Evolutionary conservation across 1,140 invertebrate species (phyloP), one percentile per base, ranked within the genome.

Genomic region (Drosophila lini): DNA sequence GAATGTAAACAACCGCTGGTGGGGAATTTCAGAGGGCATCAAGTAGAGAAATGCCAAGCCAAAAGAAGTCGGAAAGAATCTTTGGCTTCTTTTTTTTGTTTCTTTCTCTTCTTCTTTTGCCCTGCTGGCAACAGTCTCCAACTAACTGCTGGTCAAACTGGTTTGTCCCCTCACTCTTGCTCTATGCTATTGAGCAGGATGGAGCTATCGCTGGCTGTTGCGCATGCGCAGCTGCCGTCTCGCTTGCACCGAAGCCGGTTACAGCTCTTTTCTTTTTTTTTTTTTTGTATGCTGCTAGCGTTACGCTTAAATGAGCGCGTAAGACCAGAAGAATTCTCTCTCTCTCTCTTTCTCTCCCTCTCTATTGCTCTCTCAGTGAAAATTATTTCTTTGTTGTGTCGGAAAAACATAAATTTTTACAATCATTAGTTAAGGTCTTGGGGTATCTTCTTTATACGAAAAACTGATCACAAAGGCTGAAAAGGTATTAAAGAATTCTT

Each of bases 281-380:
- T 32, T 40, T 31, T 40, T n/a, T n/a, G n/a, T n/a, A 42, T 59
- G 76, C 81, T 80, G 81, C 81, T 83, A 65, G 82, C 69, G 82
- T 85, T 88, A 88, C 84, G 84, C 84, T 89, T 73, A 88, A 89
- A 89, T 88, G 80, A 88, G 76, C 83, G 81, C 81, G 84, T 88
- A 88, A 89, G 59, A 81, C 85, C 80, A 89, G 84, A 61, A 89
- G 83, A 60, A 63, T 31, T 58, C 2, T 6, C 19, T 19, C 28
- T 19, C 28, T 41, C 16, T 41, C 47, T 61, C 16, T 25, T 25
- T 5, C 16, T 22, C 28, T 65, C 10, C 34, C 19, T 41, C 61
- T 62, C 16, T 32, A 22, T 16, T 10, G 15, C 22, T 45, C 42
- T 56, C 50, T 40, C 44, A 4, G 67, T 71, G 69, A 59, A 59